phyloP scores from a whole-genome alignment of 2,113 vertebrate genomes.

The Prionailurus bengalensis region DNA sequence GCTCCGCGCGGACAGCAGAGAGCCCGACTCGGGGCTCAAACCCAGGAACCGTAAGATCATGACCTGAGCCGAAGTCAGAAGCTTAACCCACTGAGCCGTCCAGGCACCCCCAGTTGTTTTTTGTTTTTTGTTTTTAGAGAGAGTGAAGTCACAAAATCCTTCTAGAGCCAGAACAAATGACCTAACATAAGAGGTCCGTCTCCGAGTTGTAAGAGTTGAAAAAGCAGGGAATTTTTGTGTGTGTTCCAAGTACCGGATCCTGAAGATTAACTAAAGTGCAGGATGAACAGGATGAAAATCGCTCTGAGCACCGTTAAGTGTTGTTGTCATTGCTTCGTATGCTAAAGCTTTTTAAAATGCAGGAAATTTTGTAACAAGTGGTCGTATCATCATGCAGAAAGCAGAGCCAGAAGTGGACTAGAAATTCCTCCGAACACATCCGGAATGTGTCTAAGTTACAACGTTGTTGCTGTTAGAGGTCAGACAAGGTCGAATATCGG shows the following conservation, averaged over 20 bases:
- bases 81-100: too few relatives aligned
- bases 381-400: background rate
- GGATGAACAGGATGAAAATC: background rate
- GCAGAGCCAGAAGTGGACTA: background rate
- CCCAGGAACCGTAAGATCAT: too few relatives aligned
- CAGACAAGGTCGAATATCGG: background rate
- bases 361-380: background rate
- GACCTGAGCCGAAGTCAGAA: too few relatives aligned
- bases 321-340: background rate
- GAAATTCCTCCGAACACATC: background rate
- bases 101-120: too few relatives aligned
- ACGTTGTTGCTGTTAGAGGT: background rate
- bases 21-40: too few relatives aligned
- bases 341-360: background rate
- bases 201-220: background rate
- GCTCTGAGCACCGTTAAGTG: background rate
- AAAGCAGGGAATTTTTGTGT: background rate
- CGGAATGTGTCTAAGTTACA: background rate
- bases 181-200: background rate
- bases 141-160: constrained; percentile 18
- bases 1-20: too few relatives aligned
- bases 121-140: background rate
- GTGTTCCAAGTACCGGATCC: background rate
- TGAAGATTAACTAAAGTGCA: constrained; percentile 2
- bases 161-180: constrained; percentile 35